A percentile compares a stretch with the other conserved stretches of the same genome.
Conservation (phyloP, 2,113 vertebrate genomes). For the Chroicocephalus ridibundus region DNA sequence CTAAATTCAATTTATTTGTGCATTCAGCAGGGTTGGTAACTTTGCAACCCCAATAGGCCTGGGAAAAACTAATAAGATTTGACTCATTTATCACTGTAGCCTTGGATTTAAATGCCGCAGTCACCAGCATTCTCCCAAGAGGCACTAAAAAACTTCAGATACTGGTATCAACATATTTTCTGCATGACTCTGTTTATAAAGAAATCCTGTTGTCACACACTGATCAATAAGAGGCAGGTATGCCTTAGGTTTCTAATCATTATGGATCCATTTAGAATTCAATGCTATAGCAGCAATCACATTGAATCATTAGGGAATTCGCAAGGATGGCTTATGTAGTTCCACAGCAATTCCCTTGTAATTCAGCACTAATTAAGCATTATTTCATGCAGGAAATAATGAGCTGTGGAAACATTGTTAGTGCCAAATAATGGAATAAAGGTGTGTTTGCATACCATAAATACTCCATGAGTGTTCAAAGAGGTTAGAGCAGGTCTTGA, state of each 20-base stretch:
- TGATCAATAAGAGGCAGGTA: conserved; percentile 57
- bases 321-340: conserved; percentile 43
- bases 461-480: conserved; percentile 26
- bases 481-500: conserved; percentile 42
- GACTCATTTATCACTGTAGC: conserved; percentile 22
- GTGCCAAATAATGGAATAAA: conserved; percentile 65
- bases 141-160: neutral
- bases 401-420: conserved; percentile 65
- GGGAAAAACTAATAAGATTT: conserved; percentile 21
- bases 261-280: conserved; percentile 60
- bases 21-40: neutral
- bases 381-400: conserved; percentile 72
- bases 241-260: conserved; percentile 53
- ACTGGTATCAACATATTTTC: neutral
- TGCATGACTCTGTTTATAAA: neutral
- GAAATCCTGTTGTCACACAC: conserved; percentile 20
- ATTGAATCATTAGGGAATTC: conserved; percentile 56
- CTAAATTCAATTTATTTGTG: conserved; percentile 17
- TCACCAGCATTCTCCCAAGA: neutral
- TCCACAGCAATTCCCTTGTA: conserved; percentile 54
- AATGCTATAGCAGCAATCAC: conserved; percentile 22
- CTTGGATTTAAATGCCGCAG: conserved; percentile 30
- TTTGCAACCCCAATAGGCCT: neutral
- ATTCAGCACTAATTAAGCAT: conserved; percentile 64
- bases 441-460: conserved; percentile 56